phyloP scores from a whole-genome alignment of 2,888 invertebrate genomes.

The Synergus japonicus region DNA sequence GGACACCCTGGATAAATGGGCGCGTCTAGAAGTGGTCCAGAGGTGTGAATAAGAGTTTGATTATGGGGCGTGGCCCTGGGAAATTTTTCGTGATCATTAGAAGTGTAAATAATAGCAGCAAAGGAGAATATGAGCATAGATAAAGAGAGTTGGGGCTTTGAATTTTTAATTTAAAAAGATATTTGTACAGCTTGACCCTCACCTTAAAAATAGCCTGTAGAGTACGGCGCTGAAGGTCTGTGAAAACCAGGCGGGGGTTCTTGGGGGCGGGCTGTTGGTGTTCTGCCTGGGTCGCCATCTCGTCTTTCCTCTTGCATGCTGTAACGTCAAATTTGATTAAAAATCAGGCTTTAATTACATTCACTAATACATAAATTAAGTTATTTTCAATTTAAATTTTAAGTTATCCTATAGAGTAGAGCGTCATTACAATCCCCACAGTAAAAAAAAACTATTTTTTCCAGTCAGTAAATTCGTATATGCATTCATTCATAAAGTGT shows the following conservation, averaged over 20 bases:
- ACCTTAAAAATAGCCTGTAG: constrained; percentile 99
- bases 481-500: background rate
- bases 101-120: no score
- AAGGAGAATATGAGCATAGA: no score
- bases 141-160: no score
- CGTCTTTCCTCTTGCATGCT: constrained; percentile 98
- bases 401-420: background rate
- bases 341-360: background rate
- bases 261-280: constrained; percentile 94
- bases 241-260: constrained; percentile 99
- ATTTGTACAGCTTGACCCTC: constrained; percentile 61
- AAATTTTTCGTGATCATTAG: no score
- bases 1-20: no score
- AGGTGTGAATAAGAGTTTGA: no score
- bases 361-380: background rate
- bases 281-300: constrained; percentile 87
- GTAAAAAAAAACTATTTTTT: background rate
- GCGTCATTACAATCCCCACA: background rate
- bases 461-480: background rate
- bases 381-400: background rate
- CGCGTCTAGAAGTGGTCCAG: no score
- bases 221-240: constrained; percentile 99
- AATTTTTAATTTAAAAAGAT: background rate
- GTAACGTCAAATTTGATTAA: constrained; percentile 66
- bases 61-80: no score